These are phyloP conservation scores for Drosophila takahashii DNA, from an alignment of 1,140 invertebrate species.

Conservation along the genomic window DNA sequence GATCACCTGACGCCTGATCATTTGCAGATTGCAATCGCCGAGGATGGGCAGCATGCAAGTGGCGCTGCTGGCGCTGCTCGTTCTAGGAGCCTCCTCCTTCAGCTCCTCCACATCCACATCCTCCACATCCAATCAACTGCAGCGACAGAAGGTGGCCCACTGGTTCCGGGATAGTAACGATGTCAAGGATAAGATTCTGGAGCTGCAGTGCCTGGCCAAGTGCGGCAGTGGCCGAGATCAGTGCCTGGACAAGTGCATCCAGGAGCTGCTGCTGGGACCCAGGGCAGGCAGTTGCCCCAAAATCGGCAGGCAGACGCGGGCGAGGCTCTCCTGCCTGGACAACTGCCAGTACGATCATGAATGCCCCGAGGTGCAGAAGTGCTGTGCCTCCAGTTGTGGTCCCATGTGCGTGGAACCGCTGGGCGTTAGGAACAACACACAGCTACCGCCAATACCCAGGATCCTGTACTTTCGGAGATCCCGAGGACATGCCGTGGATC, in stretches of 20 bases:
- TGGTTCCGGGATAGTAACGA: constrained; percentile 67
- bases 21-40: constrained; percentile 62
- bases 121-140: constrained; percentile 34
- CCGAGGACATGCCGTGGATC: constrained; percentile 74
- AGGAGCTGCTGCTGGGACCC: constrained; percentile 58
- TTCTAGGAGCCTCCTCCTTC: constrained; percentile 1
- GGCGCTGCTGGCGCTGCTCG: constrained; percentile 46
- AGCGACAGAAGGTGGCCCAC: constrained; percentile 56
- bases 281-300: constrained; percentile 68
- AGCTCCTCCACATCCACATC: constrained; percentile 1
- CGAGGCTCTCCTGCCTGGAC: constrained; percentile 85
- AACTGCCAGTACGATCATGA: constrained; percentile 87
- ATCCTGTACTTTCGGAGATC: constrained; percentile 65
- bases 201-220: constrained; percentile 73
- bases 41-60: constrained; percentile 42
- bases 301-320: constrained; percentile 52
- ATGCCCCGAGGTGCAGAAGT: constrained; percentile 88
- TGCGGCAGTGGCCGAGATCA: constrained; percentile 50
- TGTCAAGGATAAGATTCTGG: constrained; percentile 78
- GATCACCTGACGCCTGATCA: constrained; percentile 60
- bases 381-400: constrained; percentile 88
- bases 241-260: constrained; percentile 62
- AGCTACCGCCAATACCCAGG: constrained; percentile 74
- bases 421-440: constrained; percentile 85
- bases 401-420: constrained; percentile 87